Evolutionary conservation across 2,113 vertebrate genomes (phyloP), one percentile per base, ranked within the genome.

Genomic region (Pogonocichla stellata): DNA sequence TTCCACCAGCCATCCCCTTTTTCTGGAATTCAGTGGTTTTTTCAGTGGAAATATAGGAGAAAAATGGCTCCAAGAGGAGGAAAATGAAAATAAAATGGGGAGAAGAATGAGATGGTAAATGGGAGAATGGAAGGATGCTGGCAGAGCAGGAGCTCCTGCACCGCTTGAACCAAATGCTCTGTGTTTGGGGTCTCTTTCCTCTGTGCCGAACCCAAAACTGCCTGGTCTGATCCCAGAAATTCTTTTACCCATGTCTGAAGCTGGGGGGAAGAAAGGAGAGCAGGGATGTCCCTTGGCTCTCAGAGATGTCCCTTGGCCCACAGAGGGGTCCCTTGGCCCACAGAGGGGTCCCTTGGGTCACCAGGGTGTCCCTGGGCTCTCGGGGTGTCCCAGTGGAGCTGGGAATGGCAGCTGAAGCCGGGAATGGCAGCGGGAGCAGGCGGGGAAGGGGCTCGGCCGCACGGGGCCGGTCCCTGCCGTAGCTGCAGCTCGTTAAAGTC

Each of bases 401-500:
- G 31, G 74, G 48, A 54, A 40, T 2, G 24, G 20, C 28, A 33
- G 74, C 43, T 0, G 9, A 77, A 24, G 57, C 54, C 0, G 48
- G 74, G 57, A 57, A 36, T 0, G 19, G 29, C 47, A 14, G 75
- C 47, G 2, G 15, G 71, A 28, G 51, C 80, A 6, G 80, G 38
- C 2, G 5, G 48, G 75, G 69, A 62, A 34, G 73, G 82, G 67
- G 66, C 24, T 89, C 4, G 71, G 56, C 67, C 5, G 26, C 54
- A 50, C 67, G 14, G 10, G 45, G 72, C 80, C 6, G 8, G 86
- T 38, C 36, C 69, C 89, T 75, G 74, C 86, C 16, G 12, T 45
- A 60, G 94, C 14, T 79, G 70, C 73, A 58, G 83, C 94, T 95
- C 17, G 33, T 91, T 88, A 94, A 90, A 64, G 3, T 50, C 80